Evolutionary conservation across 2,797 vertebrate genomes (phyloP).

Genomic region (Sarcophilus harrisii): DNA sequence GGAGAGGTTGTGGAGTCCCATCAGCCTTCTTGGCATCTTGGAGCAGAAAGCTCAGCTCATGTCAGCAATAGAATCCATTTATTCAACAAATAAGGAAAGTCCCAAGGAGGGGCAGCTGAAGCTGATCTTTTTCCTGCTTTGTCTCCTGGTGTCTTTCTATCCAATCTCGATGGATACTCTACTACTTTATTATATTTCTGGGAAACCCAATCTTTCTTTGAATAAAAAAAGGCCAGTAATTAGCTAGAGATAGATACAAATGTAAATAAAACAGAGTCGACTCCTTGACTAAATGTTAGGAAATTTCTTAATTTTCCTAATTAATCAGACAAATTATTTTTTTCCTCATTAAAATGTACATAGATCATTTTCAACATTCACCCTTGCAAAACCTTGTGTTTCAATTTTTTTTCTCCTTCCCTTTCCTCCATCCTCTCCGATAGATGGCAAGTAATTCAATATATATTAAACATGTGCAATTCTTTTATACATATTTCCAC

Average conservation of each 20-base stretch:
- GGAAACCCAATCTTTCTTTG: not conserved
- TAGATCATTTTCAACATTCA: too few species aligned
- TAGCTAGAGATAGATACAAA: not conserved
- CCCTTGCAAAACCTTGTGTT: too few species aligned
- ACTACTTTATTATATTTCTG: not conserved
- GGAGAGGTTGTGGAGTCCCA: not conserved
- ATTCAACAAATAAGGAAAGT: not conserved
- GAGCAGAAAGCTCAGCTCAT: not conserved
- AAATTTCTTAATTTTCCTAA: not conserved
- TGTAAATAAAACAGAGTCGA: not conserved
- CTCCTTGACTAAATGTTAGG: not conserved
- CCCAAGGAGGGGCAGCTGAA: not conserved
- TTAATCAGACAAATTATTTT: too few species aligned
- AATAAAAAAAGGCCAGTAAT: not conserved
- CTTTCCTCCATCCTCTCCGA: too few species aligned
- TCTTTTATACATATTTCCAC: too few species aligned
- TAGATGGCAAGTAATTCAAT: too few species aligned
- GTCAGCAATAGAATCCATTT: not conserved
- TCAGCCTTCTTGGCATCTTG: not conserved
- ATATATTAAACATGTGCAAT: too few species aligned
- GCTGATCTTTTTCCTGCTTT: not conserved
- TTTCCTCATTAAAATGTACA: too few species aligned
- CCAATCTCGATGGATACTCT: not conserved
- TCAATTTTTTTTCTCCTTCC: too few species aligned
- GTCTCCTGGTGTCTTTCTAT: not conserved